These are phyloP conservation scores for Chaetophractus vellerosus DNA, from an alignment of 2,797 vertebrate genomes.

Conservation along the genomic window DNA sequence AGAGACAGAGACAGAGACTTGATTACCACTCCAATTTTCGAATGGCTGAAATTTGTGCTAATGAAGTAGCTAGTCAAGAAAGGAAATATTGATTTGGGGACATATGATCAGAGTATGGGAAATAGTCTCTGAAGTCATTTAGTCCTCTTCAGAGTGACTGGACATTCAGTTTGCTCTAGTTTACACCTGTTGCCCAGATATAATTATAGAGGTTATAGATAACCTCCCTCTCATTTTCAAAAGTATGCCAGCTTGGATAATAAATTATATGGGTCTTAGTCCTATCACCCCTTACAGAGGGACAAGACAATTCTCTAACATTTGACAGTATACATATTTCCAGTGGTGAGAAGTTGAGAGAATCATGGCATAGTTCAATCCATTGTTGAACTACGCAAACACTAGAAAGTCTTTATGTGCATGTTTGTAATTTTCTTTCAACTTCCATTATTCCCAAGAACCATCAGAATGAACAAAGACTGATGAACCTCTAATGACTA, in stretches of 20 bases:
- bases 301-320: background rate
- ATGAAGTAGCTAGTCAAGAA: background rate
- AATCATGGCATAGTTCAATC: fast-evolving
- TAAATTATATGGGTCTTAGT: background rate
- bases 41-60: background rate
- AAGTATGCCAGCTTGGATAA: background rate
- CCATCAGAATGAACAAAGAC: background rate
- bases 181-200: background rate
- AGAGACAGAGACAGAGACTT: background rate
- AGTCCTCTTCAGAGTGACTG: background rate
- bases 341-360: background rate
- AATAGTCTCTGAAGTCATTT: background rate
- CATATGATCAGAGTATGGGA: background rate
- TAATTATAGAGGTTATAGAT: background rate
- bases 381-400: background rate
- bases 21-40: background rate
- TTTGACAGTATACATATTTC: background rate
- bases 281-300: background rate
- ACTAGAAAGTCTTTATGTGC: background rate
- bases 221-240: background rate
- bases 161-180: background rate
- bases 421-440: background rate
- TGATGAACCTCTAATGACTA: background rate
- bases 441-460: background rate
- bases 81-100: background rate